Percentiles rank a stretch among this genome's conserved stretches.
Evolutionary conservation across 2,113 vertebrate genomes (phyloP).

Genomic region (Micromys minutus): DNA sequence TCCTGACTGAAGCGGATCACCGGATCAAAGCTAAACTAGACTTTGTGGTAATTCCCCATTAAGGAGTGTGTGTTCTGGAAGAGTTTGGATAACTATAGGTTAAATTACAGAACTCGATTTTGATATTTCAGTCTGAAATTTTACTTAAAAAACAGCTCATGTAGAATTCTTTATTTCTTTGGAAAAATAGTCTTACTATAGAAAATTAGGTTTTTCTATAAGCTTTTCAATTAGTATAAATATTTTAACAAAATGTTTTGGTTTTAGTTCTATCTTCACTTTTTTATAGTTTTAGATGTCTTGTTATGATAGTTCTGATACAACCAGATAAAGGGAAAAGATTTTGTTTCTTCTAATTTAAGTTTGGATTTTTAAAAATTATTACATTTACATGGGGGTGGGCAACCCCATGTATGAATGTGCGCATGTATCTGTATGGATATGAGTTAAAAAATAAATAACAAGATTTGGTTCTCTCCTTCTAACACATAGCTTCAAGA

Average conservation of each 20-base stretch:
- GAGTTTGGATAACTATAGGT: background rate
- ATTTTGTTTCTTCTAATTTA: background rate
- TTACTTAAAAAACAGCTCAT: background rate
- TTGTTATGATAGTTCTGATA: background rate
- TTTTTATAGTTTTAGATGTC: background rate
- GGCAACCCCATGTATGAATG: background rate
- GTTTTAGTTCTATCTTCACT: background rate
- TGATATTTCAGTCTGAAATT: background rate
- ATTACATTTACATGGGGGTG: too few species aligned
- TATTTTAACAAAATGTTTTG: background rate
- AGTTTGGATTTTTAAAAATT: background rate
- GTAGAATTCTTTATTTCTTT: background rate
- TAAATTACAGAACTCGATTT: conserved; percentile 10
- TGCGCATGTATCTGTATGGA: background rate
- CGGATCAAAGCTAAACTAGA: background rate
- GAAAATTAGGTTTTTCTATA: background rate
- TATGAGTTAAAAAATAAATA: too few species aligned
- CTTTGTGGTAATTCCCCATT: background rate
- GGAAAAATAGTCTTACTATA: background rate
- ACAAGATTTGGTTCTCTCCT: too few species aligned
- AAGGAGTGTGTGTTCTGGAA: background rate
- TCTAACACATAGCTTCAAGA: too few species aligned
- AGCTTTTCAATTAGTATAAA: conserved; percentile 10
- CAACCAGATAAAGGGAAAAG: background rate
- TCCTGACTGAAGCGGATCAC: background rate